A percentile compares a stretch with the other conserved stretches of the same genome.
Conservation (phyloP, 2,797 vertebrate species). For the Streptopelia turtur region DNA sequence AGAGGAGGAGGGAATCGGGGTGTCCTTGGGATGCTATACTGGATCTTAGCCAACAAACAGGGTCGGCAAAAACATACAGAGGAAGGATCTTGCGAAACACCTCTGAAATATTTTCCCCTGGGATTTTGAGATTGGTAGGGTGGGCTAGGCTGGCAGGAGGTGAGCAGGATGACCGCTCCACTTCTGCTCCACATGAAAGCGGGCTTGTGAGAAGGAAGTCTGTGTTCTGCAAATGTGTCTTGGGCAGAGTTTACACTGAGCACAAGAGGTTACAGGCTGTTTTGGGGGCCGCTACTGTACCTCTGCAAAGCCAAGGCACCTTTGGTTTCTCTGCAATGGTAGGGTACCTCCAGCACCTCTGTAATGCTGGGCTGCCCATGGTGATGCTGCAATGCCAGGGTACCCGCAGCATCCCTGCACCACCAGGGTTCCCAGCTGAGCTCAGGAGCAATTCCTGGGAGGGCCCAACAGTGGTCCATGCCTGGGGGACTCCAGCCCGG, state of each 20-base stretch:
- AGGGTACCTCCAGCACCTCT: neutral
- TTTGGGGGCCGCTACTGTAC: neutral
- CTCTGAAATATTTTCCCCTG: neutral
- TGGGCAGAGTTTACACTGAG: neutral
- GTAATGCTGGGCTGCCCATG: neutral
- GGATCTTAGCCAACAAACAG: neutral
- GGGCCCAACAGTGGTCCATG: rapidly evolving
- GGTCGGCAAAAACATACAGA: neutral
- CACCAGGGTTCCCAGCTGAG: neutral
- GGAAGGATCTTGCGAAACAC: constrained; percentile 8
- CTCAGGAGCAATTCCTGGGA: neutral
- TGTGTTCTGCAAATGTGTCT: neutral
- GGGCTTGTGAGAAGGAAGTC: neutral
- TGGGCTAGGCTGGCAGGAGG: neutral
- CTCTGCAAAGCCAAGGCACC: neutral
- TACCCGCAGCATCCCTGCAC: neutral
- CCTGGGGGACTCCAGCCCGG: neutral
- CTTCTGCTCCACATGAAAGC: neutral
- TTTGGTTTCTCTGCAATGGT: neutral
- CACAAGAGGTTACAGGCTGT: rapidly evolving
- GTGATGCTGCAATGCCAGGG: rapidly evolving
- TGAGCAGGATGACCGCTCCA: neutral
- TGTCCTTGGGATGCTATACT: neutral
- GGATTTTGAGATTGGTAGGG: neutral
- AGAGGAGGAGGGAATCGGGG: neutral